Evolutionary conservation across 2,113 vertebrate genomes (phyloP).

Genomic region (Hiodon tergisus): DNA sequence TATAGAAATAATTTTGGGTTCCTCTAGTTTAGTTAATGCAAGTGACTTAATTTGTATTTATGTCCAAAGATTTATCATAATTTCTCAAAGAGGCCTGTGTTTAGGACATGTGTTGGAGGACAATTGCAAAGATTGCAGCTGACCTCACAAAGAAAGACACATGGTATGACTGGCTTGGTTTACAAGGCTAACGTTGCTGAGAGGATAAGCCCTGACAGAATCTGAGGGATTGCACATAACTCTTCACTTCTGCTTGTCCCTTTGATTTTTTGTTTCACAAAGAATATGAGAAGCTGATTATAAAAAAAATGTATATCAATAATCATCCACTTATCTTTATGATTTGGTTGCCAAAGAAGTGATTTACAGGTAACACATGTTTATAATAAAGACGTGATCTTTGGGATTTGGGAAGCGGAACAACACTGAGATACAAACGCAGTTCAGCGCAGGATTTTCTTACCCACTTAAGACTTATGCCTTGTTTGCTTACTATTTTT

Average conservation of each 20-base stretch:
- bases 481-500: neutral
- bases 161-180: neutral
- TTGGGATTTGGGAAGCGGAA: conserved; percentile 20
- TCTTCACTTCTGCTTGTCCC: neutral
- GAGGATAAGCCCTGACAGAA: neutral
- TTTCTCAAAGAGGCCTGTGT: neutral
- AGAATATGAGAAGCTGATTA: conserved; percentile 9
- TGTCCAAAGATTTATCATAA: neutral
- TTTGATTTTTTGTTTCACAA: conserved; percentile 11
- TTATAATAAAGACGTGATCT: conserved; percentile 31
- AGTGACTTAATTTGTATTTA: no score
- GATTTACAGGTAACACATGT: conserved; percentile 42
- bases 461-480: neutral
- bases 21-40: no score
- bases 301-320: conserved; percentile 32
- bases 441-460: neutral
- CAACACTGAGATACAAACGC: neutral
- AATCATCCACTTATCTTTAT: conserved; percentile 40
- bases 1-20: no score
- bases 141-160: neutral
- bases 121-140: neutral
- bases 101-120: neutral
- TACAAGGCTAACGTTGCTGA: neutral
- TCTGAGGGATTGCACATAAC: neutral
- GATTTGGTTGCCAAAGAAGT: conserved; percentile 25